Conservation (phyloP, 2,797 vertebrate species). For the Melanotaenia pygmaea region DNA sequence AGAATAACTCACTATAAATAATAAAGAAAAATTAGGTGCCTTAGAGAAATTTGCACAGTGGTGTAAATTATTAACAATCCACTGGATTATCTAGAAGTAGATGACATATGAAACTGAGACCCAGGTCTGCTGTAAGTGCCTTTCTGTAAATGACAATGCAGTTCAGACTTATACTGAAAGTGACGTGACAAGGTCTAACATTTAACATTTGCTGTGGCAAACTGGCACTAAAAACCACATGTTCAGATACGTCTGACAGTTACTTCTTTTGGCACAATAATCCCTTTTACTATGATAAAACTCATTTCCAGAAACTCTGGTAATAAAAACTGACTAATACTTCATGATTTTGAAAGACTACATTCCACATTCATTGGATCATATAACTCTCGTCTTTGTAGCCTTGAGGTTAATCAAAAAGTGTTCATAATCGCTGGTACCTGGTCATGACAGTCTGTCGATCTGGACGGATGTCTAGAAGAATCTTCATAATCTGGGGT, state of each 20-base stretch:
- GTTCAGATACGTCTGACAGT: too few relatives aligned
- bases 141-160: too few relatives aligned
- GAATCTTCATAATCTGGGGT: constrained; percentile 97
- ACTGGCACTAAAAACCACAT: background rate
- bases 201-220: too few relatives aligned
- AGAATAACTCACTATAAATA: background rate
- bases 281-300: background rate
- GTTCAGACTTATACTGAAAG: too few relatives aligned
- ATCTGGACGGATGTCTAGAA: constrained; percentile 94
- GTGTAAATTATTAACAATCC: background rate
- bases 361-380: background rate
- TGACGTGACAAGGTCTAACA: too few relatives aligned
- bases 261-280: background rate
- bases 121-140: background rate
- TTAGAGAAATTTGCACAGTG: background rate
- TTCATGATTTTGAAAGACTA: background rate
- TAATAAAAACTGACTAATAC: background rate
- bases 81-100: background rate
- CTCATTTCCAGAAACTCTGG: background rate
- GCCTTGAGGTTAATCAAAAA: background rate
- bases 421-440: constrained; percentile 63
- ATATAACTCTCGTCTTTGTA: background rate
- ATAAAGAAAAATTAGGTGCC: background rate
- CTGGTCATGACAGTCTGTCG: constrained; percentile 97
- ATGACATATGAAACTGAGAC: background rate